Evolutionary conservation across 2,113 vertebrate genomes (phyloP), one percentile per base, ranked within the genome.

Genomic region (Drymodes brunneopygia): DNA sequence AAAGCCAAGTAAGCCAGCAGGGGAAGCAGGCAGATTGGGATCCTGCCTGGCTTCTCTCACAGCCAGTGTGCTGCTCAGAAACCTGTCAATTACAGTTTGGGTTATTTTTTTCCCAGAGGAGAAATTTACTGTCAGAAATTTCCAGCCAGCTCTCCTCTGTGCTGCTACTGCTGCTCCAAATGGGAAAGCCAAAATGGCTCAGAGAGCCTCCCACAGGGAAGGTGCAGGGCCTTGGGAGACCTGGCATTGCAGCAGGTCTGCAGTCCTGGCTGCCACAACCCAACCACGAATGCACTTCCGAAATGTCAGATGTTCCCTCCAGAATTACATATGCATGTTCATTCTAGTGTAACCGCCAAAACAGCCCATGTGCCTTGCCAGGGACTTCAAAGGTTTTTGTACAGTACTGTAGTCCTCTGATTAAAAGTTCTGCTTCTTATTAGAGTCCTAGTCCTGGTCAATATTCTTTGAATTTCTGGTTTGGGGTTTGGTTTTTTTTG

Each of bases 261-360:
- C 51, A 77, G 56, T 40, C 40, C 87, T 88, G 92, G 50, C 74
- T 77, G 74, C 42, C 27, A 38, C 51, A 80, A 28, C 20, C 8
- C 87, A 80, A 27, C 27, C 57, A 42, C 0, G 0, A 81, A 57
- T 13, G 51, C 31, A 27, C 29, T 73, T 95, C 85, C 3, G 2
- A 94, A 94, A 95, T 80, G 35, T 66, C 81, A 95, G 81, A 31
- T 73, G 77, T 33, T 82, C 79, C 74, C 56, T 83, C 79, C 60
- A 57, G 71, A 93, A 74, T 71, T 58, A 93, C 8, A 8, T 20
- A 44, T 4, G 33, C 1, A 0, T 31, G 19, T 62, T 95, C 79
- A 67, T 24, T 67, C 47, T 9, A 24, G 35, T 7, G 35, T 78
- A 82, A 80, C 56, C 0, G 1, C 74, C 92, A 94, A 61, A 93